These are phyloP conservation scores for Xestia rhomboidea DNA, from an alignment of 2,888 invertebrate genomes.

Conservation along the genomic window DNA sequence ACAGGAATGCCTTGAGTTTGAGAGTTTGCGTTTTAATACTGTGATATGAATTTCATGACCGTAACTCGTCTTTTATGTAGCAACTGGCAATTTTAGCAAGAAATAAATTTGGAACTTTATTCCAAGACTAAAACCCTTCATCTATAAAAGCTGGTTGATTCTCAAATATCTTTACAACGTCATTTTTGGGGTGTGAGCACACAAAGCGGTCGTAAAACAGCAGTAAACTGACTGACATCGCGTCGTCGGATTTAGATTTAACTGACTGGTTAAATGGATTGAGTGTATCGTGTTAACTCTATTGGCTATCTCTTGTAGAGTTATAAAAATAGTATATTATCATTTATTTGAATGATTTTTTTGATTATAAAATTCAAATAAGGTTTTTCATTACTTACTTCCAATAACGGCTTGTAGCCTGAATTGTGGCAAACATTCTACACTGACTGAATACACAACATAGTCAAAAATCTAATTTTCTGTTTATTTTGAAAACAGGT, in stretches of 20 bases:
- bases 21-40: not conserved
- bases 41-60: not conserved
- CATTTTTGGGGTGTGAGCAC: slow-evolving; percentile 29
- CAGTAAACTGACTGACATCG: slow-evolving; percentile 44
- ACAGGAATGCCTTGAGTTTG: not conserved
- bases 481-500: not conserved
- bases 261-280: slow-evolving; percentile 51
- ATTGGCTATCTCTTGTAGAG: slow-evolving; percentile 3
- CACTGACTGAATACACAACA: not conserved
- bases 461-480: not conserved
- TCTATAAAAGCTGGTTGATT: slow-evolving; percentile 15
- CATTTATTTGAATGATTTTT: not conserved
- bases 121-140: slow-evolving; percentile 5
- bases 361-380: not conserved
- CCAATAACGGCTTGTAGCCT: not conserved
- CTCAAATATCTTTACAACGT: slow-evolving; percentile 51
- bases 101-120: not conserved
- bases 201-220: slow-evolving; percentile 54
- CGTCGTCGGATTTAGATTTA: slow-evolving; percentile 41
- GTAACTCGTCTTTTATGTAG: not conserved
- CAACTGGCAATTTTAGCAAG: not conserved
- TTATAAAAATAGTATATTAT: not conserved
- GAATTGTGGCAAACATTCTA: not conserved
- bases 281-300: not conserved
- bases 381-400: not conserved